A percentile compares a stretch with the other conserved stretches of the same genome.
Conservation (phyloP, 2,888 invertebrate species). For the Melieria picta region DNA sequence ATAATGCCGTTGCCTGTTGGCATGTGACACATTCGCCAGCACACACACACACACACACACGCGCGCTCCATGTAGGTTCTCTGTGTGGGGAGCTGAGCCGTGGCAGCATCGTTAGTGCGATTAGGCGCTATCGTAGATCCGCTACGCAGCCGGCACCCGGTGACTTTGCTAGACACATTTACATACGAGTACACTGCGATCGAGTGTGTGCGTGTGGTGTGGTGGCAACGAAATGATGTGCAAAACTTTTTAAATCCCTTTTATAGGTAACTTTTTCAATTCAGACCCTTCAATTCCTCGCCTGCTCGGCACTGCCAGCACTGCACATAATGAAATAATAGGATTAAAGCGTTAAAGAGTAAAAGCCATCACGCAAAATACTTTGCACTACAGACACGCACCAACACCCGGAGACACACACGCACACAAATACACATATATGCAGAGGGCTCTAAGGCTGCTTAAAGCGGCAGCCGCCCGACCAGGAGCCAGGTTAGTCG, state of each 20-base stretch:
- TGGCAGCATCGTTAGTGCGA: too few species aligned
- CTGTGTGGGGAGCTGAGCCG: too few species aligned
- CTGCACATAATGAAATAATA: constrained; percentile 52
- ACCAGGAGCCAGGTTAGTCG: constrained; percentile 12
- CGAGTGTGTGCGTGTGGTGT: neutral
- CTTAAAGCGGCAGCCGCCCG: neutral
- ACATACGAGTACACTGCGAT: too few species aligned
- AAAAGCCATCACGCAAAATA: constrained; percentile 37
- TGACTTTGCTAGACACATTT: too few species aligned
- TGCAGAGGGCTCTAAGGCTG: neutral
- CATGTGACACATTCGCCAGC: constrained; percentile 8
- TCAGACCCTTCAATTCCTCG: constrained; percentile 37
- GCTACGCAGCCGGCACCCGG: too few species aligned
- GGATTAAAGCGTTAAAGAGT: constrained; percentile 50
- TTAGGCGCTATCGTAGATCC: too few species aligned
- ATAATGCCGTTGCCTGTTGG: too few species aligned
- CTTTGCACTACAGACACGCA: constrained; percentile 20
- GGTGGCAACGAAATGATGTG: constrained; percentile 35
- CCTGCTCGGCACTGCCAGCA: neutral
- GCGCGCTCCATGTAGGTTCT: neutral
- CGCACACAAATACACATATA: neutral
- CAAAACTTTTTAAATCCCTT: constrained; percentile 38
- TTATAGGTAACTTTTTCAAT: constrained; percentile 45
- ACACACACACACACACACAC: constrained; percentile 9
- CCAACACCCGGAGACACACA: constrained; percentile 25